Evolutionary conservation across 2,797 vertebrate genomes (phyloP).

Genomic region (Tokudaia muenninki): DNA sequence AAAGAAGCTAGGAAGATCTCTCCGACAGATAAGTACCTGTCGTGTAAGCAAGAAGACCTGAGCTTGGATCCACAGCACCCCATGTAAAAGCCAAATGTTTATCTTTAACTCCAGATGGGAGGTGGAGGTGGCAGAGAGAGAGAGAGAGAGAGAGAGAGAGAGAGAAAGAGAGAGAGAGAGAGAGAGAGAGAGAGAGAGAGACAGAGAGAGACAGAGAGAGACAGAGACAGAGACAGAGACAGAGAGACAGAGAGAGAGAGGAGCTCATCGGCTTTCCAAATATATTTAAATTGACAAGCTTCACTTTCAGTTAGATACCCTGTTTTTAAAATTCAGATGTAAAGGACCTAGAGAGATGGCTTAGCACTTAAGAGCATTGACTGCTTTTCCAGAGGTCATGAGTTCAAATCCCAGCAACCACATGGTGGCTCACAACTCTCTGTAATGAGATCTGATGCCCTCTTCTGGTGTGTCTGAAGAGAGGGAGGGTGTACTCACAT

Average conservation of each 20-base stretch:
- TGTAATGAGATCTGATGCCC: neutral
- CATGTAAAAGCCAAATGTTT: neutral
- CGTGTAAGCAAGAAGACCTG: neutral
- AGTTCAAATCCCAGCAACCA: neutral
- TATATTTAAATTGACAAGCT: neutral
- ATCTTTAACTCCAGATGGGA: neutral
- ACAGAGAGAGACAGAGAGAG: too few relatives aligned
- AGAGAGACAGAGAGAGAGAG: too few relatives aligned
- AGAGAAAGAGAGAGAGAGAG: too few relatives aligned
- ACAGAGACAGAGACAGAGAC: neutral
- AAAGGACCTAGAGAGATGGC: neutral
- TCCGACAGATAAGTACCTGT: neutral
- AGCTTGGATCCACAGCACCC: neutral
- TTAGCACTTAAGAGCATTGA: neutral
- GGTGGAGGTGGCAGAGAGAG: too few relatives aligned
- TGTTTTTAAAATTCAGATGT: neutral
- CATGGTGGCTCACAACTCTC: neutral
- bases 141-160: neutral
- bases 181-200: neutral
- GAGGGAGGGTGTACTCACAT: neutral
- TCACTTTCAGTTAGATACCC: neutral
- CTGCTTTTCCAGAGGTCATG: neutral
- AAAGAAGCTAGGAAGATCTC: neutral
- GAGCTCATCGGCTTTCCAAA: neutral
- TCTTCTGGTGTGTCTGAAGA: neutral